These are phyloP conservation scores for Spicauda simplicius DNA, from an alignment of 2,888 invertebrate genomes.

Conservation along the genomic window DNA sequence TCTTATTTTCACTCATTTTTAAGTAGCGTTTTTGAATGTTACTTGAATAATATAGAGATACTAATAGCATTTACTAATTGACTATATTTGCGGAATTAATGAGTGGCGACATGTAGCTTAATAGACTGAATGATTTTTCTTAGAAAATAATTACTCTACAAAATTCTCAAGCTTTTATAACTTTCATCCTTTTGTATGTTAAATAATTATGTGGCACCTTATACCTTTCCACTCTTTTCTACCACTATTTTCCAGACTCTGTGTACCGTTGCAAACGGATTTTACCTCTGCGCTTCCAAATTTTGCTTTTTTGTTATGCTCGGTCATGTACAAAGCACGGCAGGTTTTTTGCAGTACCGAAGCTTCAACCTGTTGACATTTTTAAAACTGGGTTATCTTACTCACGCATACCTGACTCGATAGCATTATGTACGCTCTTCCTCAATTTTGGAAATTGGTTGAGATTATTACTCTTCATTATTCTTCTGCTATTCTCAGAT, in stretches of 20 bases:
- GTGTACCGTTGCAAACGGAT: not conserved
- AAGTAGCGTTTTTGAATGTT: no score
- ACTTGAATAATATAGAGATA: no score
- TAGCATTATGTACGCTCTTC: not conserved
- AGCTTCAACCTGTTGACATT: conserved; percentile 13
- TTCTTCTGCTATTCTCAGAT: not conserved
- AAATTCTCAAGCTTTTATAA: no score
- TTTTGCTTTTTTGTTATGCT: not conserved
- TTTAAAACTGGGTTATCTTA: conserved; percentile 1
- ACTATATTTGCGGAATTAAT: no score
- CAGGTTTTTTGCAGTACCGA: not conserved
- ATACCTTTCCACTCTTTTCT: no score
- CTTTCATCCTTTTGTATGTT: no score
- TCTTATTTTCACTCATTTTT: no score
- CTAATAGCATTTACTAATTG: no score
- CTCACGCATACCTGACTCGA: not conserved
- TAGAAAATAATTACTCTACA: no score
- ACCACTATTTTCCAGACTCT: not conserved
- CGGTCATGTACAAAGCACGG: not conserved
- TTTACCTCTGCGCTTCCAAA: conserved; percentile 1
- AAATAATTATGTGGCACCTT: no score
- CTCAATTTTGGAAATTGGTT: not conserved
- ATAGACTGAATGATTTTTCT: no score
- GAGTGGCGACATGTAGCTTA: no score
- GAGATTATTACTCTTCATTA: not conserved